These are phyloP conservation scores for Odontophorus gujanensis DNA, from an alignment of 2,113 vertebrate genomes.

Conservation along the genomic window DNA sequence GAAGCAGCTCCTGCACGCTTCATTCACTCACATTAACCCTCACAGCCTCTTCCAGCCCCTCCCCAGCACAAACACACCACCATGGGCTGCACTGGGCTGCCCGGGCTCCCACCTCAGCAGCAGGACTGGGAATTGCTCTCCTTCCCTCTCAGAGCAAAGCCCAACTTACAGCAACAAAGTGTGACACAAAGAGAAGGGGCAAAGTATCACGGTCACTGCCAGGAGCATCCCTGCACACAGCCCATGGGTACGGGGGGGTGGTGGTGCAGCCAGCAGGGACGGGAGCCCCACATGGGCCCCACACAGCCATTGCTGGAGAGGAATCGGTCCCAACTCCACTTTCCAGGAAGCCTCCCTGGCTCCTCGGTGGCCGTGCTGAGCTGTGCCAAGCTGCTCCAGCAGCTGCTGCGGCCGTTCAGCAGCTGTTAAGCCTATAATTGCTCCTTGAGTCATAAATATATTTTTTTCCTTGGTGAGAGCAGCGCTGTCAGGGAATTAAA, in stretches of 20 bases:
- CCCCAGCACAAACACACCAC: rapidly evolving
- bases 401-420: neutral
- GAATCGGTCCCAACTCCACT: neutral
- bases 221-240: neutral
- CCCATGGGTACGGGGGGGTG: neutral
- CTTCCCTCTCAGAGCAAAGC: neutral
- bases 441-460: slow-evolving; percentile 30
- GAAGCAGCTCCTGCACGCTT: neutral
- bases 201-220: neutral
- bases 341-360: neutral
- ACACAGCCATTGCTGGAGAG: rapidly evolving
- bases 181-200: neutral
- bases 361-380: rapidly evolving
- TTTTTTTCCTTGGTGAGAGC: neutral
- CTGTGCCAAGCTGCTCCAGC: neutral
- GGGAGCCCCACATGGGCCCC: neutral
- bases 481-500: slow-evolving; percentile 56
- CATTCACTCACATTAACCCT: neutral
- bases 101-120: too few relatives aligned
- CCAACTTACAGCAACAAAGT: neutral
- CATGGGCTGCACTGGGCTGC: neutral
- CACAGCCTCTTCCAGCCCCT: neutral
- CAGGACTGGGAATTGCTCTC: neutral
- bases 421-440: slow-evolving; percentile 58
- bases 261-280: neutral